Base-by-base conservation (phyloP, 2,888 invertebrate genomes). In the Anticlea derivata region DNA sequence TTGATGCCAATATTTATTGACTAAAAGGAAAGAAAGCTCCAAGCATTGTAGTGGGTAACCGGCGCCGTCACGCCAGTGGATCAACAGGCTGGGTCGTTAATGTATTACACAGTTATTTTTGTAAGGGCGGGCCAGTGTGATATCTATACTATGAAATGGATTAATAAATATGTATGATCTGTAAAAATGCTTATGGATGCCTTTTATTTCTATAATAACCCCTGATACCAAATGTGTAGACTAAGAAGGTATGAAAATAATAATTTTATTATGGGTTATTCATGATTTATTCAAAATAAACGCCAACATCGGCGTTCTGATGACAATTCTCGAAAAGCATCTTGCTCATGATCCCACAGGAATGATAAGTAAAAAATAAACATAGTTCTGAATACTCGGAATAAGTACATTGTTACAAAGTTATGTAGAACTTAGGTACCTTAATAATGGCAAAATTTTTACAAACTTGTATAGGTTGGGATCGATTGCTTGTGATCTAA, bases 111-210 rank as follows among this genome's bases (percentile, higher is more conserved):
- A 88, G 84, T 89, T 90, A 89, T 89, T 89, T 90, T 90, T 91
- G 80, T 90, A 90, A 88, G 87, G 89, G 89, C 89, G 90, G 90
- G 90, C 90, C 89, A 90, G 90, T 90, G 90, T 90, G 89, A 90
- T 90, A 90, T 86, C 90, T 88, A 84, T 89, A 90, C 84, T 89
- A 87, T 87, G 83, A 89, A 88, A 88, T 85, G 84, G 84, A 89
- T 87, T 82, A 89, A 89, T 90, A 88, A 90, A 89, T 88, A 90
- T 90, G 89, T 91, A 90, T 87, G 87, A 90, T 87, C 90, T 89
- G 88, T 88, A 90, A 90, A 87, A 85, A 86, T 86, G 86, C 86
- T 83, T 85, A 80, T 37, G 20, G 39, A 24, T 40, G 77, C 58
- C 60, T 83, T 82, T 83, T 65, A 83, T 76, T 80, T 76, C n/a